Evolutionary conservation across 2,797 vertebrate genomes (phyloP), one percentile per base, ranked within the genome.

Genomic region (Sarcophilus harrisii): DNA sequence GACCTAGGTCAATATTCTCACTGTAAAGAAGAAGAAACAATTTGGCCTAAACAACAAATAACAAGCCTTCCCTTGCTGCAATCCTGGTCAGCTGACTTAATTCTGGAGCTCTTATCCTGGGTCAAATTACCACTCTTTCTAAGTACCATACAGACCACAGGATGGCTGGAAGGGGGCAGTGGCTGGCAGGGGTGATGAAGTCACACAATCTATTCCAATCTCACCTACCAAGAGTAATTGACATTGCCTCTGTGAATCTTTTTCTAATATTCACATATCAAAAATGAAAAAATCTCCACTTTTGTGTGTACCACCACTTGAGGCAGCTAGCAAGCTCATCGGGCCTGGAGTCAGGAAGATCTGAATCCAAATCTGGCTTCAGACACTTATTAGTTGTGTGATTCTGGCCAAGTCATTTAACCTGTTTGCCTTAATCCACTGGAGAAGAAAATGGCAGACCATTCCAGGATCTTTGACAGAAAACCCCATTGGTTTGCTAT

Each of bases 281-380:
- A 96, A 95, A 2, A 16, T 18, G 57, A 91, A 60, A 14, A 32
- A 94, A 57, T 30, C 57, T 96, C 92, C 16, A 94, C 52, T 90
- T n/a, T 92, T 57, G 89, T 5, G 54, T 60, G 10, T 4, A 27
- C 27, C 87, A 62, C 81, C 3, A 49, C 38, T 27, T 45, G 38
- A 87, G 73, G 73, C 9, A 87, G 45, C 21, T 45, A 87, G 38
- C 21, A 45, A 10, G 21, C 38, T 49, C 9, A 49, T 9, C 4
- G 9, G 73, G 27, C 45, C 24, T 38, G 45, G 38, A 11, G 5
- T 12, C 24, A 21, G 38, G 38, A 87, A 45, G 21, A 87, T 10
- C 10, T 24, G 38, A 87, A 38, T 87, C 27, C 73, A 87, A 27
- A 49, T 30, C 59, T 4, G 30, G 59, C 59, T 10, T 49, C 38